Evolutionary conservation across 1,140 invertebrate species (phyloP), one percentile per base, ranked within the genome.

Genomic region (Drosophila parabipectinata): DNA sequence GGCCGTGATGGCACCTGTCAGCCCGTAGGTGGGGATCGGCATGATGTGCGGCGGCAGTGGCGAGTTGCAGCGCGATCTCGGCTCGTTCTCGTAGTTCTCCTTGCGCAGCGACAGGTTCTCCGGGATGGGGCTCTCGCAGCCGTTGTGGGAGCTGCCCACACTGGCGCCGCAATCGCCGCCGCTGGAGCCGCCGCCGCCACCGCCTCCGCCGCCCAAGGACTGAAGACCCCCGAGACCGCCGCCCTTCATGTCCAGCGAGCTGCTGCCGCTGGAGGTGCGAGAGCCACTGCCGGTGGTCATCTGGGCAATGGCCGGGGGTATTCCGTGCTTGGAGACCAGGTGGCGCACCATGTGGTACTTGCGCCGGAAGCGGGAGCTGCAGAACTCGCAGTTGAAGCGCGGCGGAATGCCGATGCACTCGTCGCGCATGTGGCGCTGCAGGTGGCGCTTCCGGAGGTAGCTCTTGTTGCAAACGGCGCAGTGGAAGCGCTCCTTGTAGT

Each of bases 401-500:
- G 95, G 95, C 62, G 94, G 94, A 30, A 95, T 94, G 52, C 94
- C 94, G 30, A 93, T 91, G 85, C 95, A 95, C 81, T 95, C 95
- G 90, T 95, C 95, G 9, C 94, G 94, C 68, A 94, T 91, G 72
- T 96, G 95, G 2, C 94, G 92, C 67, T 94, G 94, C 52, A 95
- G 79, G 8, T 94, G 94, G 57, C 95, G 94, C 88, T 95, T 95
- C 12, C 95, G 92, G 72, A 93, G 93, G 81, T 96, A 96, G 45
- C 92, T 93, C 69, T 95, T 93, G 37, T 93, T 93, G 68, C 95
- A 96, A 50, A 93, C 93, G 2, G 91, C 82, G 87, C 95, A 96
- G 2, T 84, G 83, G 72, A 94, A 95, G 62, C 93, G 92, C 62
- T 87, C 93, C 6, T 62, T 64, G 5, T 57, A 63, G 51, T 54